Percentiles rank a stretch among this genome's conserved stretches.
Evolutionary conservation across 2,113 vertebrate genomes (phyloP).

Genomic region (Osmerus mordax): DNA sequence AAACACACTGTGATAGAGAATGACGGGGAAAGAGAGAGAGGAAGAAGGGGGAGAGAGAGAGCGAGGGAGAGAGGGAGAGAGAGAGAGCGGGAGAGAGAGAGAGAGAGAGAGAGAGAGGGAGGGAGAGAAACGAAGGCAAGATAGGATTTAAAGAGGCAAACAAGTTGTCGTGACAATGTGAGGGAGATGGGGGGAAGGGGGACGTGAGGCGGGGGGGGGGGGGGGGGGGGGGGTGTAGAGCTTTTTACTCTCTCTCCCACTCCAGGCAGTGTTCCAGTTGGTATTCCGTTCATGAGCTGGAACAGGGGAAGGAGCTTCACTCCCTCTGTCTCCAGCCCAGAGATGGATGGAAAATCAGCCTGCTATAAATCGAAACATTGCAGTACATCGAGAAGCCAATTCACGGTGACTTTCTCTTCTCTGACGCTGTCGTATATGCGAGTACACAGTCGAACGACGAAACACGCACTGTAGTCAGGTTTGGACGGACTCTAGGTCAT

Average conservation of each 20-base stretch:
- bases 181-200: background rate
- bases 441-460: background rate
- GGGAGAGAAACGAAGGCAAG: background rate
- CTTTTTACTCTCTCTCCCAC: slow-evolving; percentile 2
- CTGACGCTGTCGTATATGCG: slow-evolving; percentile 20
- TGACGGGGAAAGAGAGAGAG: slow-evolving; percentile 4
- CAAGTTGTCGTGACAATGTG: too few relatives aligned
- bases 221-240: background rate
- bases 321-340: slow-evolving; percentile 39
- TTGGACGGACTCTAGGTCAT: too few relatives aligned
- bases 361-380: slow-evolving; percentile 59
- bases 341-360: slow-evolving; percentile 61
- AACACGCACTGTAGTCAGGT: too few relatives aligned
- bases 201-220: background rate
- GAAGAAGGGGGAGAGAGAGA: slow-evolving; percentile 9
- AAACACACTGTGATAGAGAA: slow-evolving; percentile 16
- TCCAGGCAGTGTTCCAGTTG: slow-evolving; percentile 35
- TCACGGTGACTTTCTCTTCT: slow-evolving; percentile 26
- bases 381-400: slow-evolving; percentile 49
- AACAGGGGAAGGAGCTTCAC: slow-evolving; percentile 29
- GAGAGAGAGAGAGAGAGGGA: background rate
- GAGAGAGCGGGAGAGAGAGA: background rate
- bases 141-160: too few relatives aligned
- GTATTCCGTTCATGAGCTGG: slow-evolving; percentile 53
- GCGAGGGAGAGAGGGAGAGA: background rate